Evolutionary conservation across 2,113 vertebrate genomes (phyloP).

Genomic region (Pleuronectes platessa): DNA sequence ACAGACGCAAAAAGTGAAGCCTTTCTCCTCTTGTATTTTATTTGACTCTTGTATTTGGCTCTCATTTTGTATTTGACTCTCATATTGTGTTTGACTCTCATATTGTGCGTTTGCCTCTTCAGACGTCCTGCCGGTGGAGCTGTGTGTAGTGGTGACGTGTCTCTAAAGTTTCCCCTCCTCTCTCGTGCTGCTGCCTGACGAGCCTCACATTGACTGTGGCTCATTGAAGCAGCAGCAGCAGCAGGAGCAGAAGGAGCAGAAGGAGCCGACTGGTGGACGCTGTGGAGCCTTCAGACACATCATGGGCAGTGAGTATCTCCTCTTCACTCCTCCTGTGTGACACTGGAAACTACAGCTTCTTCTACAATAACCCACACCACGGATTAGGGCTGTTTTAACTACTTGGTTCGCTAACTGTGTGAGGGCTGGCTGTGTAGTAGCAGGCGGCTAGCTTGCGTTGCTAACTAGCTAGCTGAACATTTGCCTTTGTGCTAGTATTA

Average conservation of each 20-base stretch:
- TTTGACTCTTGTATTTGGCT: no score
- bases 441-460: slow-evolving; percentile 37
- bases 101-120: no score
- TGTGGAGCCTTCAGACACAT: slow-evolving; percentile 15
- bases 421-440: slow-evolving; percentile 16
- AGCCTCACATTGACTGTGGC: not conserved
- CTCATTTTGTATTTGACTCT: no score
- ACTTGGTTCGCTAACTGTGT: slow-evolving; percentile 40
- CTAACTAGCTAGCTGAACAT: slow-evolving; percentile 26
- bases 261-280: not conserved
- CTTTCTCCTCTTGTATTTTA: no score
- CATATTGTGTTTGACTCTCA: no score
- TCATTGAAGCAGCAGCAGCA: not conserved
- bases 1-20: no score
- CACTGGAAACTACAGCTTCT: not conserved
- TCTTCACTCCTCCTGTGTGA: not conserved
- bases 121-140: no score
- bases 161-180: slow-evolving; percentile 36
- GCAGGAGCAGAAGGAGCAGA: not conserved
- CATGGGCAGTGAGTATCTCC: slow-evolving; percentile 82
- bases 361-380: fast-evolving
- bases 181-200: slow-evolving; percentile 4
- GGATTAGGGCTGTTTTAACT: slow-evolving; percentile 2
- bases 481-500: not conserved
- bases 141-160: slow-evolving; percentile 71